Evolutionary conservation across 2,113 vertebrate genomes (phyloP).

Genomic region (Addax nasomaculatus): DNA sequence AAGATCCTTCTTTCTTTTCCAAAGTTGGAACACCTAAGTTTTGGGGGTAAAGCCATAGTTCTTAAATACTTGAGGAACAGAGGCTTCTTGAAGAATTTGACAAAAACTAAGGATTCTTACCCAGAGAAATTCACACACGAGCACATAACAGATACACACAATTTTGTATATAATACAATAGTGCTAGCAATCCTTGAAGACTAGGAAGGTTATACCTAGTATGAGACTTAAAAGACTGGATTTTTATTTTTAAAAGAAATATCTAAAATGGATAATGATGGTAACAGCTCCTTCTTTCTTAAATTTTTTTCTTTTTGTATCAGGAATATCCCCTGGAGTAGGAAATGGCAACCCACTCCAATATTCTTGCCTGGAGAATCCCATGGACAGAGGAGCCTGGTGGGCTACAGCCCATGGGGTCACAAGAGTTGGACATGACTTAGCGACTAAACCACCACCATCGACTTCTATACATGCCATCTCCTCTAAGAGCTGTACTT

Average conservation of each 20-base stretch:
- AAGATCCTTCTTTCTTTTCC: neutral
- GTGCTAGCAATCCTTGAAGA: neutral
- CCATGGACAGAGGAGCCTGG: neutral
- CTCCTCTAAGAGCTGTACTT: neutral
- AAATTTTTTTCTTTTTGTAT: neutral
- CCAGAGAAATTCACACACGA: neutral
- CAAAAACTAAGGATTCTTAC: neutral
- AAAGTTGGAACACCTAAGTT: neutral
- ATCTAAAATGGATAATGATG: neutral
- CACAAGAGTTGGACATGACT: neutral
- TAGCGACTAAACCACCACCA: neutral
- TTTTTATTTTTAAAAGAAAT: conserved; percentile 5
- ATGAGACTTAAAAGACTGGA: neutral
- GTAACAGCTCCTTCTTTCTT: neutral
- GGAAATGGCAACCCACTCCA: neutral
- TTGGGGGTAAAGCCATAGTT: neutral
- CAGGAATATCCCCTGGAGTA: neutral
- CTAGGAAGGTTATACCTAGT: neutral
- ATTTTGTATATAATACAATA: neutral
- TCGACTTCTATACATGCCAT: neutral
- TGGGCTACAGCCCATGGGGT: neutral
- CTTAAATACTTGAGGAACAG: neutral
- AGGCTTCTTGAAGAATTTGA: neutral
- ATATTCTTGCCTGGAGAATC: neutral
- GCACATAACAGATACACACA: neutral